Evolutionary conservation across 2,888 invertebrate genomes (phyloP).

Genomic region (Orthonevra nobilis): DNA sequence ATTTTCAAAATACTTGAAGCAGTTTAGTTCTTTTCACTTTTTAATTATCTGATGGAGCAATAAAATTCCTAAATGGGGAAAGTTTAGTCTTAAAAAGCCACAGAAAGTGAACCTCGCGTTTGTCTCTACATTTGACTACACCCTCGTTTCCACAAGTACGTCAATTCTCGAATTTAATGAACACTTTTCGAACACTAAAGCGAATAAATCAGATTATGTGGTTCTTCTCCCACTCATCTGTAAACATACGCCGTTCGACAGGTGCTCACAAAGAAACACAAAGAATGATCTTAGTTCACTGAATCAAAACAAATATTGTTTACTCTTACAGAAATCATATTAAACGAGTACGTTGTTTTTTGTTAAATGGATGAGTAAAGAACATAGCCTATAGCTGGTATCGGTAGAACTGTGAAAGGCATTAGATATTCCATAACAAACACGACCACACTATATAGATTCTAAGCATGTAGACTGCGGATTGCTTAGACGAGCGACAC

Average conservation of each 20-base stretch:
- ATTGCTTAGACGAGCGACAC: slow-evolving; percentile 14
- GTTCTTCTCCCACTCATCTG: not conserved
- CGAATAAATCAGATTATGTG: not conserved
- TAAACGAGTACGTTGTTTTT: too few relatives aligned
- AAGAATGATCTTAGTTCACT: slow-evolving; percentile 27
- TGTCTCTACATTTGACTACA: not conserved
- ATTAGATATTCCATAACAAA: slow-evolving; percentile 41
- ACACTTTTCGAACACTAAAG: too few relatives aligned
- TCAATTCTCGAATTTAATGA: too few relatives aligned
- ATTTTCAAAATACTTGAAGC: not conserved
- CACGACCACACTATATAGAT: slow-evolving; percentile 8
- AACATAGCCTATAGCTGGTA: slow-evolving; percentile 23
- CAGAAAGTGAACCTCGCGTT: too few relatives aligned
- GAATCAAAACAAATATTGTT: slow-evolving; percentile 47
- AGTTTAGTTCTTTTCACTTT: not conserved
- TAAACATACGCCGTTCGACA: slow-evolving; percentile 3
- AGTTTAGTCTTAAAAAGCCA: too few relatives aligned
- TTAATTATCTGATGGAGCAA: slow-evolving; percentile 1
- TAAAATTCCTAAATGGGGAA: too few relatives aligned
- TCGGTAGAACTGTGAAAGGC: slow-evolving; percentile 35
- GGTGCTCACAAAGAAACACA: slow-evolving; percentile 16
- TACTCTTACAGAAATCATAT: too few relatives aligned
- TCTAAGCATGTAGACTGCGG: too few relatives aligned
- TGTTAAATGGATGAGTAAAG: too few relatives aligned
- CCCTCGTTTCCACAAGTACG: not conserved